Percentiles rank a stretch among this genome's conserved stretches.
Evolutionary conservation across 2,113 vertebrate genomes (phyloP).

Genomic region (Gnathonemus longibarbis): DNA sequence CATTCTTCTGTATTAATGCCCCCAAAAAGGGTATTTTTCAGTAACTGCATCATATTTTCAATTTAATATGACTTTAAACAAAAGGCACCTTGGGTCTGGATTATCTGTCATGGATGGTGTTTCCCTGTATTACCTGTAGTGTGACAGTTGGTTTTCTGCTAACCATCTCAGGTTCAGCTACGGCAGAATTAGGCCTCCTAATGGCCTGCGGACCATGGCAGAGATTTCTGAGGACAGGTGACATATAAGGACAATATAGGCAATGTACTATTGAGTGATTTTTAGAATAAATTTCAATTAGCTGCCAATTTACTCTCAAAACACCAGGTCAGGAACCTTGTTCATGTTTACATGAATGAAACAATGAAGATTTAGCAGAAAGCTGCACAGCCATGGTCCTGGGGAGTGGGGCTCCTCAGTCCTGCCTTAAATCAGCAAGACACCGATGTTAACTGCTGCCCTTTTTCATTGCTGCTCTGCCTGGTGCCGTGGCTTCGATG

Average conservation of each 20-base stretch:
- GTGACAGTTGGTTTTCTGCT: not conserved
- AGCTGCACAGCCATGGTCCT: not conserved
- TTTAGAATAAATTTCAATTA: not conserved
- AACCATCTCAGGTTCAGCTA: not conserved
- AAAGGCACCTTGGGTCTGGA: not conserved
- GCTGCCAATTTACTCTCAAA: not conserved
- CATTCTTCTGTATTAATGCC: not conserved
- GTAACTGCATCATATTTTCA: not conserved
- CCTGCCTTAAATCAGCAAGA: not conserved
- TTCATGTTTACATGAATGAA: not conserved
- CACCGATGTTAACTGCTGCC: not conserved
- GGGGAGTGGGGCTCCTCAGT: not conserved
- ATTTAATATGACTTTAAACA: not conserved
- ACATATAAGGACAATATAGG: not conserved
- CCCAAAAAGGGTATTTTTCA: not conserved
- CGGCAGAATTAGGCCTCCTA: not conserved
- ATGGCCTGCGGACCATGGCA: not conserved
- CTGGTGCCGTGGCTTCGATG: not conserved
- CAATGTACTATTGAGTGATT: not conserved
- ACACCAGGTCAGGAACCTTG: not conserved
- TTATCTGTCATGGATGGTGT: not conserved
- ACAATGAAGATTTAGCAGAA: not conserved
- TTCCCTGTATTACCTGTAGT: not conserved
- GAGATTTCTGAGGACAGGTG: not conserved
- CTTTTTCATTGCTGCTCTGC: not conserved